A percentile compares a stretch with the other conserved stretches of the same genome.
Conservation (phyloP, 2,113 vertebrate genomes). For the Odontesthes bonariensis region DNA sequence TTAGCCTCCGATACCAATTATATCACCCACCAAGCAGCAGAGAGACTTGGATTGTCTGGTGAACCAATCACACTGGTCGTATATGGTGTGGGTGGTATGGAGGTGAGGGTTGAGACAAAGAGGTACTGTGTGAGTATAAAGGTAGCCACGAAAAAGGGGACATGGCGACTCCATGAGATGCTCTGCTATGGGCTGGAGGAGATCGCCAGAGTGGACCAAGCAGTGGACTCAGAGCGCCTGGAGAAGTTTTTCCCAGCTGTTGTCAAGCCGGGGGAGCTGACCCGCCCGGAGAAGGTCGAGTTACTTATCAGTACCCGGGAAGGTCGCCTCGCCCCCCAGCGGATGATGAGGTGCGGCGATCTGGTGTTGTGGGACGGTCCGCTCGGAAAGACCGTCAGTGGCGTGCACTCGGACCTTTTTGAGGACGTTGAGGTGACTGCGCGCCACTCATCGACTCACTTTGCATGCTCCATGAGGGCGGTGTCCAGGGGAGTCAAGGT, state of each 20-base stretch:
- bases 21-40: slow-evolving; percentile 1
- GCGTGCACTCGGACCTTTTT: neutral
- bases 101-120: neutral
- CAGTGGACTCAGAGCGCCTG: neutral
- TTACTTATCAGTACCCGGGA: slow-evolving; percentile 1
- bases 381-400: neutral
- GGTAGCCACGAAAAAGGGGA: neutral
- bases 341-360: too few species aligned
- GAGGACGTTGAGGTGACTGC: neutral
- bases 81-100: neutral
- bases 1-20: slow-evolving; percentile 7
- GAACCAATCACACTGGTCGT: neutral
- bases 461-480: too few species aligned
- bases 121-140: neutral
- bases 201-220: neutral
- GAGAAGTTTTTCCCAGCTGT: slow-evolving; percentile 1
- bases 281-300: neutral
- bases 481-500: too few species aligned
- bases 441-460: too few species aligned
- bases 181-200: slow-evolving; percentile 5
- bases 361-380: slow-evolving; percentile 12
- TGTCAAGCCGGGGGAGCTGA: neutral
- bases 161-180: neutral
- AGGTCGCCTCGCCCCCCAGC: neutral
- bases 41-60: neutral